A percentile compares a stretch with the other conserved stretches of the same genome.
phyloP scores from a whole-genome alignment of 2,888 invertebrate species.

The Synergus umbraculus region DNA sequence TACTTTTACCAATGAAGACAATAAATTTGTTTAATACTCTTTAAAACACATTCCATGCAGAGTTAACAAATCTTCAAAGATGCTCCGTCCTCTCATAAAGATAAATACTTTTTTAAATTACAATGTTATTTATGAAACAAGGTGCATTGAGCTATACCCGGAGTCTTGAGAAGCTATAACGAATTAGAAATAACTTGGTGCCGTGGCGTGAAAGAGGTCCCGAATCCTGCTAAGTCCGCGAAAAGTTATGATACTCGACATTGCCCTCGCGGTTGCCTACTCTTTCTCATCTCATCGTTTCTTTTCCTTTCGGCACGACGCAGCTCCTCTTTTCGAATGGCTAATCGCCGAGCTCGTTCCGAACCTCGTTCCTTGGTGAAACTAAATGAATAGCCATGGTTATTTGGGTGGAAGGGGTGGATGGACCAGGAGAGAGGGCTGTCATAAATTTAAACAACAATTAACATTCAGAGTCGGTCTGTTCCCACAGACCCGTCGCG shows the following conservation, averaged over 20 bases:
- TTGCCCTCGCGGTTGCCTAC: slow-evolving; percentile 40
- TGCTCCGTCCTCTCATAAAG: slow-evolving; percentile 33
- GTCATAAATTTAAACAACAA: slow-evolving; percentile 75
- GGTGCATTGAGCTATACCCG: slow-evolving; percentile 31
- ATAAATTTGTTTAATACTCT: slow-evolving; percentile 37
- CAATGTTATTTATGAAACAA: slow-evolving; percentile 40
- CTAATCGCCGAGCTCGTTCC: slow-evolving; percentile 70
- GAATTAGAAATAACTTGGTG: slow-evolving; percentile 41
- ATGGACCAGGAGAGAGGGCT: slow-evolving; percentile 50
- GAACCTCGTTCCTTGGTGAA: slow-evolving; percentile 56
- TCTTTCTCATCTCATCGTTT: slow-evolving; percentile 38
- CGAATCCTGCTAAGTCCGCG: slow-evolving; percentile 38
- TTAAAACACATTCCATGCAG: slow-evolving; percentile 27
- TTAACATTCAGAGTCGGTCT: slow-evolving; percentile 71
- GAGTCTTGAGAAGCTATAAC: slow-evolving; percentile 27
- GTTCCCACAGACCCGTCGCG: slow-evolving; percentile 67
- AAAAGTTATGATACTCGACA: slow-evolving; percentile 42
- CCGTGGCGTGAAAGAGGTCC: slow-evolving; percentile 38
- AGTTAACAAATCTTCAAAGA: slow-evolving; percentile 37
- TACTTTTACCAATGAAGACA: slow-evolving; percentile 37
- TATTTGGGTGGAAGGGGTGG: slow-evolving; percentile 63
- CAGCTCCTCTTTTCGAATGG: slow-evolving; percentile 44
- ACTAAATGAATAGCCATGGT: slow-evolving; percentile 66
- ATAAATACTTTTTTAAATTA: slow-evolving; percentile 41
- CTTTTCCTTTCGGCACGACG: slow-evolving; percentile 45